These are phyloP conservation scores for Lagorchestes hirsutus DNA, from an alignment of 2,797 vertebrate species.

Conservation along the genomic window DNA sequence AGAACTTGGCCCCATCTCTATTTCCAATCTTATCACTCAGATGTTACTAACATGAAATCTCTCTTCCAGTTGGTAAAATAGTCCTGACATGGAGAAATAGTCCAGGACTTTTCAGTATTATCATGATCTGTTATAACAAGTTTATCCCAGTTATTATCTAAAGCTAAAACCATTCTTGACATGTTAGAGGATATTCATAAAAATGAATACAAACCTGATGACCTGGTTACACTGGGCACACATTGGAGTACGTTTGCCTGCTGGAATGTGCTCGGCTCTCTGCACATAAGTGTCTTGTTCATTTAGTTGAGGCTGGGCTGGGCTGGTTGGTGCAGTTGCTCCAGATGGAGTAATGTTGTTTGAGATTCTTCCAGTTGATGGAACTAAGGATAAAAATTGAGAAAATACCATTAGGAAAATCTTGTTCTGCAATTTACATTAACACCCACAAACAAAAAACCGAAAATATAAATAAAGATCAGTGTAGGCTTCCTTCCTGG, in stretches of 20 bases:
- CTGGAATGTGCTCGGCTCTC: constrained; percentile 96
- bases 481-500: not conserved
- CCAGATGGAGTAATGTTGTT: constrained; percentile 77
- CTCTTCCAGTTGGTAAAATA: not conserved
- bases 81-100: not conserved
- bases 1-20: not conserved
- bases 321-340: constrained; percentile 55
- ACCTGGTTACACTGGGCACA: constrained; percentile 94
- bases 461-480: not conserved
- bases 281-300: constrained; percentile 94
- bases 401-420: not conserved
- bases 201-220: constrained; percentile 90
- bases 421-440: not conserved
- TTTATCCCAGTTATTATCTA: not conserved
- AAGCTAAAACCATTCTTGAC: constrained; percentile 31
- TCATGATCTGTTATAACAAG: not conserved
- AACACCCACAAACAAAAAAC: not conserved
- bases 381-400: constrained; percentile 71
- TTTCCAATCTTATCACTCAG: not conserved
- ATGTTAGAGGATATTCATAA: constrained; percentile 19
- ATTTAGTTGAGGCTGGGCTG: constrained; percentile 86
- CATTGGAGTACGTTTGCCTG: constrained; percentile 95
- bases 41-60: not conserved
- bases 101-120: not conserved
- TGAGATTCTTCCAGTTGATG: constrained; percentile 89